Evolutionary conservation across 2,113 vertebrate species (phyloP).

Genomic region (Dinomys branickii): DNA sequence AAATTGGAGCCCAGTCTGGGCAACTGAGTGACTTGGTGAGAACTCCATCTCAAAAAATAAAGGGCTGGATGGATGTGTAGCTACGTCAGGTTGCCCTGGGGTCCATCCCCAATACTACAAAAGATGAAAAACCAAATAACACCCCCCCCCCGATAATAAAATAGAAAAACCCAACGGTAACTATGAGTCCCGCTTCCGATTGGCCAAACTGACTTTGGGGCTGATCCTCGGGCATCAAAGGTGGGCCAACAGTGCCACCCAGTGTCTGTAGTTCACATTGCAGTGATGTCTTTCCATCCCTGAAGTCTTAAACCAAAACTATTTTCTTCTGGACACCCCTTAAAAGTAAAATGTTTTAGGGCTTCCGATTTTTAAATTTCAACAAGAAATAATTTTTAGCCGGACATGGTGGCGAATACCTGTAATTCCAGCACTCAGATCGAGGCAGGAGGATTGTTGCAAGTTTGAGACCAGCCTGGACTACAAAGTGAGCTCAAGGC

Average conservation of each 20-base stretch:
- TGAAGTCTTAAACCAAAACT: not conserved
- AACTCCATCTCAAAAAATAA: not conserved
- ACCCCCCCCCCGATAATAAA: not conserved
- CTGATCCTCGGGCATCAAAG: accelerated
- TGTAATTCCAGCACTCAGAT: no score
- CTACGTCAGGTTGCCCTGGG: not conserved
- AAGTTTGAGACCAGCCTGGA: no score
- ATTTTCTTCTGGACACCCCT: not conserved
- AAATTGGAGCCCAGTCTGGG: not conserved
- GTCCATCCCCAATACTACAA: not conserved
- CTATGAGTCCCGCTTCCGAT: not conserved
- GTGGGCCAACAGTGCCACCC: constrained; percentile 21
- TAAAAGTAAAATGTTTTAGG: not conserved
- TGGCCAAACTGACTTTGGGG: not conserved
- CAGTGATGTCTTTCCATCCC: not conserved
- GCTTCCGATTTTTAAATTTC: not conserved
- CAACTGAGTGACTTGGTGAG: not conserved
- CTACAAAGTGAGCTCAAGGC: no score
- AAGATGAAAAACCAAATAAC: not conserved
- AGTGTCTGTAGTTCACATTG: not conserved
- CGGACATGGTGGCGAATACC: no score
- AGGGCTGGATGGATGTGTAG: not conserved
- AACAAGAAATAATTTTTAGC: not conserved
- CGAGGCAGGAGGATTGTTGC: no score
- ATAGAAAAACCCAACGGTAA: not conserved